Base-by-base conservation (phyloP, 2,888 invertebrate genomes). In the Zaprionus bogoriensis region DNA sequence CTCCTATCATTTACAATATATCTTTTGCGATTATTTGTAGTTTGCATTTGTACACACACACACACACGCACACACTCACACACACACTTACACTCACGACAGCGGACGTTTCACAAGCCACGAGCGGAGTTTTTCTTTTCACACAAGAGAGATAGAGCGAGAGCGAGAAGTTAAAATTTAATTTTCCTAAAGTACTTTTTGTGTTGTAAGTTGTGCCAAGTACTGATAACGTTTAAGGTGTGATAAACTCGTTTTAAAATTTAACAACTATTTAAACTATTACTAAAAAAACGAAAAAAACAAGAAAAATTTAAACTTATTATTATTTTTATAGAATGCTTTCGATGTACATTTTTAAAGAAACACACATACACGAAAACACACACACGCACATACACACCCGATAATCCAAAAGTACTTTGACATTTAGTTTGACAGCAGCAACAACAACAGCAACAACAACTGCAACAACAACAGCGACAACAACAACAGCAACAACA, bases 171-270 rank as follows among this genome's bases (percentile, higher is more conserved):
- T 64, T 76, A 64, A 69, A 77, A 74, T 74, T 74, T 48, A 74
- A 74, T 65, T 80, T 60, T 46, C 51, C 61, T 67, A 52, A 77
- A 79, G 76, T 78, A 82, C 62, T 70, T 74, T 82, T 87, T 87
- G 87, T 87, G 85, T 87, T 87, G 85, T 88, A 88, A 89, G 89
- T 88, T 89, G 91, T 91, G 91, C 91, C 90, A 91, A 91, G 91
- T 90, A 90, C 90, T 89, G 89, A 90, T 84, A 86, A 84, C 87
- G 85, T 88, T 87, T 89, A 89, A 88, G 90, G 90, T 91, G 91
- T 91, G 90, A 89, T 91, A 89, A 89, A 85, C 83, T 89, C 81
- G 87, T 86, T 88, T 86, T 87, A 84, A 80, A 86, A 82, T 80
- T 75, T 75, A 80, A 81, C 71, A 81, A 80, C 82, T 71, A 75